Conservation (phyloP, 2,113 vertebrate genomes). For the Noctilio leporinus region DNA sequence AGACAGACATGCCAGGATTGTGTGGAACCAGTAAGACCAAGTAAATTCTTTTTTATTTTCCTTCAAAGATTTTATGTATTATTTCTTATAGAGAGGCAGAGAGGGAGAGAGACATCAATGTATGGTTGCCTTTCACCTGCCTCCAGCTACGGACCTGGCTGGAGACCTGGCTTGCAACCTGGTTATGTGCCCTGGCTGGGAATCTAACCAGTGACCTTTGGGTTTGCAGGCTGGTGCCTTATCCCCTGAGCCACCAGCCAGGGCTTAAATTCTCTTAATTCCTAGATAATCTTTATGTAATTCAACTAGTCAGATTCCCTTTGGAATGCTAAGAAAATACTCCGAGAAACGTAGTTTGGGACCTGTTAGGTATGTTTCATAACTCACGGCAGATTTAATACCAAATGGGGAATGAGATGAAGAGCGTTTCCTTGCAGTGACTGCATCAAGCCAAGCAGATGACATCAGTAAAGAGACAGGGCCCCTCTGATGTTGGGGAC, state of each 20-base stretch:
- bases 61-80: no score
- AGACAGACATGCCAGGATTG: neutral
- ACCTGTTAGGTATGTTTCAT: neutral
- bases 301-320: neutral
- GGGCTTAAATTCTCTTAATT: neutral
- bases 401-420: neutral
- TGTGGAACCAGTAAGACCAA: neutral
- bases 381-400: neutral
- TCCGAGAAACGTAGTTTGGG: neutral
- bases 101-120: no score
- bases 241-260: no score
- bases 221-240: no score
- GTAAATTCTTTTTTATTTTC: neutral
- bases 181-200: no score
- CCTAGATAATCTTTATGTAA: neutral
- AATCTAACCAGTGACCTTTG: no score
- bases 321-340: neutral
- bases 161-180: no score
- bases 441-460: neutral
- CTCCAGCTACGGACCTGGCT: no score
- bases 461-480: no score
- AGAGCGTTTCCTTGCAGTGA: neutral
- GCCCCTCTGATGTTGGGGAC: neutral
- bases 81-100: no score
- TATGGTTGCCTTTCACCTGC: no score